Evolutionary conservation across 2,113 vertebrate species (phyloP).

Genomic region (Phocoena phocoena): DNA sequence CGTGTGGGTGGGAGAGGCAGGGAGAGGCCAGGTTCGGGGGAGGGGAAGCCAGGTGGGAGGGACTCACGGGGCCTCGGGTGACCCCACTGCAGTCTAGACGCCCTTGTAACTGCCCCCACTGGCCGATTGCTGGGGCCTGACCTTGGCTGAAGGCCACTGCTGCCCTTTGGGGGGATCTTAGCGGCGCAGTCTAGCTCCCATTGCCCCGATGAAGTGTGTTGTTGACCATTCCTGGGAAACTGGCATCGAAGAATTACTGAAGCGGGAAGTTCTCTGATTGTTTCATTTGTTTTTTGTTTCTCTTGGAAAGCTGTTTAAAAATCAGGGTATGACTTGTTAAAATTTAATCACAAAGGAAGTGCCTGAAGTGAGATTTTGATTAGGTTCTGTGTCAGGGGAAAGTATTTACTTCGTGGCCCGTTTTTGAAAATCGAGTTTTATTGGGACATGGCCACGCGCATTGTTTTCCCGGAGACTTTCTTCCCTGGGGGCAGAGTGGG

Average conservation of each 20-base stretch:
- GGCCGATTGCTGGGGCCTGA: not conserved
- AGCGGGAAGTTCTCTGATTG: not conserved
- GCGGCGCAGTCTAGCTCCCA: not conserved
- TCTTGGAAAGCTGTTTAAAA: not conserved
- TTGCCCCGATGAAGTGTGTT: no score
- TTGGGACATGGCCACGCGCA: accelerated
- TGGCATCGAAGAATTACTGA: not conserved
- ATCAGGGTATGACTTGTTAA: not conserved
- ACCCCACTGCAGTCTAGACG: not conserved
- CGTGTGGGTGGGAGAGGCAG: not conserved
- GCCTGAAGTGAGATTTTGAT: not conserved
- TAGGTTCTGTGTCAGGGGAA: not conserved
- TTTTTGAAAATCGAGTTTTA: not conserved
- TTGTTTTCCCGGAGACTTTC: not conserved
- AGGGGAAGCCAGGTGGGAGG: not conserved
- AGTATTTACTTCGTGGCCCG: no score
- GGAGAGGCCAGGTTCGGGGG: not conserved
- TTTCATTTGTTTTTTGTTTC: not conserved
- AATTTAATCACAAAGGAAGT: not conserved
- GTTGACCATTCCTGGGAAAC: not conserved
- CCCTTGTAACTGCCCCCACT: not conserved
- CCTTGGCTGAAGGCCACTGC: no score
- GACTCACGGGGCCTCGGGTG: not conserved
- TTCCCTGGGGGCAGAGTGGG: not conserved
- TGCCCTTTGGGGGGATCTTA: not conserved